These are phyloP conservation scores for Promerops cafer DNA, from an alignment of 2,113 vertebrate genomes.

Conservation along the genomic window DNA sequence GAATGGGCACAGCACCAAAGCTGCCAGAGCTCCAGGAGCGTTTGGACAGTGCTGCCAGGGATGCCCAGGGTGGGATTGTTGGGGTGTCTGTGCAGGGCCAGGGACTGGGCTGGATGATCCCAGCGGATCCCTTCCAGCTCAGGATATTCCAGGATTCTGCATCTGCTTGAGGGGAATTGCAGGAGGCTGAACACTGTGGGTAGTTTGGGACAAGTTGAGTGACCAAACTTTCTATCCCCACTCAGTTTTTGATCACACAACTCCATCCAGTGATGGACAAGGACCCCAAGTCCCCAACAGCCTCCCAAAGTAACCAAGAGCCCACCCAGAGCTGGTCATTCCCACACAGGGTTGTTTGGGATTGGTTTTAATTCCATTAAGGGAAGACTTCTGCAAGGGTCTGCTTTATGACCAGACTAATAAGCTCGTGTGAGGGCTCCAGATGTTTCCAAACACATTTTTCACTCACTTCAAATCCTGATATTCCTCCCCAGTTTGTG, in stretches of 20 bases:
- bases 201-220: background rate
- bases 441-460: background rate
- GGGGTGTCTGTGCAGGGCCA: background rate
- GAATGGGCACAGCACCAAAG: accelerated
- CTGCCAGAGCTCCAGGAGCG: background rate
- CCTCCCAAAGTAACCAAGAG: background rate
- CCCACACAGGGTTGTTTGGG: accelerated
- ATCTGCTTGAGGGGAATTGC: background rate
- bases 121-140: background rate
- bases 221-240: background rate
- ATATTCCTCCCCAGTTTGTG: background rate
- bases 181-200: background rate
- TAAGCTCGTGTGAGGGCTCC: background rate
- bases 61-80: background rate
- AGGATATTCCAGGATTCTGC: background rate
- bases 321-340: background rate
- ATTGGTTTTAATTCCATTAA: background rate
- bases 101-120: accelerated
- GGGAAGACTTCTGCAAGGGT: background rate
- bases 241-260: background rate
- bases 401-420: background rate
- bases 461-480: background rate
- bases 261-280: background rate
- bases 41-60: accelerated
- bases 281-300: accelerated